These are phyloP conservation scores for Pterocles orientalis DNA, from an alignment of 2,113 vertebrate genomes.

Conservation along the genomic window DNA sequence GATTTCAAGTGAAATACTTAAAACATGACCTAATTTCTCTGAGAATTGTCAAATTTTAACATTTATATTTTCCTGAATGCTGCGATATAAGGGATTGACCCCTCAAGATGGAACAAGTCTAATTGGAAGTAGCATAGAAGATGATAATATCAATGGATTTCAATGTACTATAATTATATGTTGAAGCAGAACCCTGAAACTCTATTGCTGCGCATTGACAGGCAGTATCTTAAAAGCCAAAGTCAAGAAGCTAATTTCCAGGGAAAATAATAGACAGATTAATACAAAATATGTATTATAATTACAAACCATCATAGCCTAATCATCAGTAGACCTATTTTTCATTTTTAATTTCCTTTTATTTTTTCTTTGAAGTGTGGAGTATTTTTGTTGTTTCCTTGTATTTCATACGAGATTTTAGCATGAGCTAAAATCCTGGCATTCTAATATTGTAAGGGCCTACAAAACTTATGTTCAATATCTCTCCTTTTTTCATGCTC, in stretches of 20 bases:
- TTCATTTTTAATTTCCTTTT: rapidly evolving
- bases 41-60: constrained; percentile 16
- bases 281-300: constrained; percentile 47
- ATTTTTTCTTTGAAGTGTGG: neutral
- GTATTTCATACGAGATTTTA: constrained; percentile 11
- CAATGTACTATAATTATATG: constrained; percentile 38
- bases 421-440: constrained; percentile 35
- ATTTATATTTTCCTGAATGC: constrained; percentile 2
- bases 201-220: constrained; percentile 22
- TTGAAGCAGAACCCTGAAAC: constrained; percentile 55
- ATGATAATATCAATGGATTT: constrained; percentile 56
- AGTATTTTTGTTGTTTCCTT: constrained; percentile 12
- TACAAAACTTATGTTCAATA: constrained; percentile 73
- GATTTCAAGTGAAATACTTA: neutral
- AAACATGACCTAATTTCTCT: neutral
- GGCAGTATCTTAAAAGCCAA: constrained; percentile 44
- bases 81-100: constrained; percentile 21
- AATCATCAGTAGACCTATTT: neutral
- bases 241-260: constrained; percentile 42
- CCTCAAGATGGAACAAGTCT: constrained; percentile 28
- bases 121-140: constrained; percentile 62
- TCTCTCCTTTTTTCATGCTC: constrained; percentile 67
- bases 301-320: constrained; percentile 15
- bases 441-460: constrained; percentile 34
- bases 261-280: constrained; percentile 47